Evolutionary conservation across 1,140 invertebrate species (phyloP).

Genomic region (Hydropsyche tenuis): DNA sequence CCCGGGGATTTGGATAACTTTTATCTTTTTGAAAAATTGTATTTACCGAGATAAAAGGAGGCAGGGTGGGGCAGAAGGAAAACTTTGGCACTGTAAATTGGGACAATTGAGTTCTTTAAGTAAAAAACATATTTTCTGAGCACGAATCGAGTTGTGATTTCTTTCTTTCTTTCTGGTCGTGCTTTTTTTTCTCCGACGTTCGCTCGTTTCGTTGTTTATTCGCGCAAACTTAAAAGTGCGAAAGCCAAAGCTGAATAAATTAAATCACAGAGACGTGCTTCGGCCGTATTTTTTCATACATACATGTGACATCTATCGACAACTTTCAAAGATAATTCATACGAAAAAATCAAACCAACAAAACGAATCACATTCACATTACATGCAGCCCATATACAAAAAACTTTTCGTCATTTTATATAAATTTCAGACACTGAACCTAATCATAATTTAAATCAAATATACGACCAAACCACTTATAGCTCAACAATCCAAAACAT

Average conservation of each 20-base stretch:
- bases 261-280: conserved; percentile 4
- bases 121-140: conserved; percentile 9
- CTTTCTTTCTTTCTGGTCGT: not conserved
- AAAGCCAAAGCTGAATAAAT: conserved; percentile 2
- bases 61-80: not conserved
- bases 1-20: conserved; percentile 39
- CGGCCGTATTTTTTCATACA: no score
- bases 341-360: no score
- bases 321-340: no score
- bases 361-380: no score
- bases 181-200: not conserved
- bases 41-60: conserved; percentile 31
- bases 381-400: no score
- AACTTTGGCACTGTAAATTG: conserved; percentile 35
- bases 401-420: no score
- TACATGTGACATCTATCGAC: no score
- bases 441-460: no score
- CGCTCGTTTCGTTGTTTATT: conserved; percentile 5
- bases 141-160: conserved; percentile 14
- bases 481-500: no score
- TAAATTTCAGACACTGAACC: no score
- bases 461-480: no score
- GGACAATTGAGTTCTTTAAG: conserved; percentile 35
- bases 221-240: conserved; percentile 5
- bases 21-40: conserved; percentile 40